Percentiles rank a stretch among this genome's conserved stretches.
These are phyloP conservation scores for Molossus alvarezi DNA, from an alignment of 2,797 vertebrate species.

Conservation along the genomic window DNA sequence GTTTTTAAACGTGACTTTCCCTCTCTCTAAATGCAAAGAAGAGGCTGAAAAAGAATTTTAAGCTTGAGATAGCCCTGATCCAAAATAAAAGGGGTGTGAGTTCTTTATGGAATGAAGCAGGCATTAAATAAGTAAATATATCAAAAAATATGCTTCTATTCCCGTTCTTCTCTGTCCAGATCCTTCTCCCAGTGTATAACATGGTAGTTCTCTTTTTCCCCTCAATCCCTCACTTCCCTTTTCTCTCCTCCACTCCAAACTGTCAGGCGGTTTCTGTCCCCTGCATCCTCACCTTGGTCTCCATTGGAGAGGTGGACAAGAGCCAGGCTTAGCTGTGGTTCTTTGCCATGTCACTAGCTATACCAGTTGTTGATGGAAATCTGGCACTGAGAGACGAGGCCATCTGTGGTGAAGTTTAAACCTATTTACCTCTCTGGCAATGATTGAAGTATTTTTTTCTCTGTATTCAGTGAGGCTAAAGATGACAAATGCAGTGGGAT, in stretches of 20 bases:
- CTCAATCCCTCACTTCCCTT: background rate
- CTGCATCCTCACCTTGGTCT: background rate
- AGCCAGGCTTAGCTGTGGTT: conserved; percentile 70
- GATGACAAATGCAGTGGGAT: conserved; percentile 78
- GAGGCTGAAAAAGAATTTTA: conserved; percentile 27
- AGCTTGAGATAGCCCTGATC: conserved; percentile 1
- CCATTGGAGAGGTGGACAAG: conserved; percentile 24
- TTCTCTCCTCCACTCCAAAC: background rate
- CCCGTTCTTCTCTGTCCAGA: background rate
- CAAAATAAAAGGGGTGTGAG: background rate
- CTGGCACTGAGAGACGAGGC: conserved; percentile 69
- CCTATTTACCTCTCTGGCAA: conserved; percentile 73
- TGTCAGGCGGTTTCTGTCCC: background rate
- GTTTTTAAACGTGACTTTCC: background rate
- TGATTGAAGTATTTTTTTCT: conserved; percentile 72
- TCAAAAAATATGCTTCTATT: background rate
- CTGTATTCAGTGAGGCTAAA: conserved; percentile 67
- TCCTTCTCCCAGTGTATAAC: background rate
- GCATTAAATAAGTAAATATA: background rate
- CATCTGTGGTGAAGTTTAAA: conserved; percentile 77
- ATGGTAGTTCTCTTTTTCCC: background rate
- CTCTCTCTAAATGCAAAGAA: background rate
- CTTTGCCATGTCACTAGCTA: conserved; percentile 48
- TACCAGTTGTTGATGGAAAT: conserved; percentile 76
- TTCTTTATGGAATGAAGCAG: background rate